Conservation (phyloP, 2,888 invertebrate species). For the Poecilus cupreus region DNA sequence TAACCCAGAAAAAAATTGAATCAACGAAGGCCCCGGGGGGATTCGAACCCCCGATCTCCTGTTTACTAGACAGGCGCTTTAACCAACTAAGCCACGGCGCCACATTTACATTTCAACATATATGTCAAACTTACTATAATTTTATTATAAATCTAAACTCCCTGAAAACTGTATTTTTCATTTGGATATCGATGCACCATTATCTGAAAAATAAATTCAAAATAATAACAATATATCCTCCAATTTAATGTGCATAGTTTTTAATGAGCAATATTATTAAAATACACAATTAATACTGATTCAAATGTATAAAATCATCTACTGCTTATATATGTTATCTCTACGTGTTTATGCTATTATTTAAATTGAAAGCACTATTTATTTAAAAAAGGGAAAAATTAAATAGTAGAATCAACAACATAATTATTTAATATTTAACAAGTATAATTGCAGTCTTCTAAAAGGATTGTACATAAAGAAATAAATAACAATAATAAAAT, state of each 20-base stretch:
- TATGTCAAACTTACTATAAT: neutral
- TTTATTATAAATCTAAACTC: neutral
- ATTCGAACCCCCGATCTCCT: slow-evolving; percentile 82
- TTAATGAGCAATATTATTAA: no score
- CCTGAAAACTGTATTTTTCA: neutral
- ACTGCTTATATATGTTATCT: neutral
- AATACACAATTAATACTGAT: no score
- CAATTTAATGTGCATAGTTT: no score
- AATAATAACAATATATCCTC: no score
- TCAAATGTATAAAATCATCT: no score
- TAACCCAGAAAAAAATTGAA: neutral
- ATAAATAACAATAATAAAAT: neutral
- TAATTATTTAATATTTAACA: neutral
- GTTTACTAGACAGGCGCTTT: slow-evolving; percentile 84
- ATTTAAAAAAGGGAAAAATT: neutral
- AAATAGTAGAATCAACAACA: neutral
- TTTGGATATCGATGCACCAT: neutral
- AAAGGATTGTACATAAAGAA: neutral
- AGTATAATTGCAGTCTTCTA: slow-evolving; percentile 11
- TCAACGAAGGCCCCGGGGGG: slow-evolving; percentile 76
- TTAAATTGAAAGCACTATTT: neutral
- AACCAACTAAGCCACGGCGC: slow-evolving; percentile 89
- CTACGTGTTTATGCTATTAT: neutral
- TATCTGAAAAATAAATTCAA: no score
- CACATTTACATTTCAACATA: slow-evolving; percentile 66